These are phyloP conservation scores for Conops quadrifasciatus DNA, from an alignment of 2,888 invertebrate genomes.

Conservation along the genomic window DNA sequence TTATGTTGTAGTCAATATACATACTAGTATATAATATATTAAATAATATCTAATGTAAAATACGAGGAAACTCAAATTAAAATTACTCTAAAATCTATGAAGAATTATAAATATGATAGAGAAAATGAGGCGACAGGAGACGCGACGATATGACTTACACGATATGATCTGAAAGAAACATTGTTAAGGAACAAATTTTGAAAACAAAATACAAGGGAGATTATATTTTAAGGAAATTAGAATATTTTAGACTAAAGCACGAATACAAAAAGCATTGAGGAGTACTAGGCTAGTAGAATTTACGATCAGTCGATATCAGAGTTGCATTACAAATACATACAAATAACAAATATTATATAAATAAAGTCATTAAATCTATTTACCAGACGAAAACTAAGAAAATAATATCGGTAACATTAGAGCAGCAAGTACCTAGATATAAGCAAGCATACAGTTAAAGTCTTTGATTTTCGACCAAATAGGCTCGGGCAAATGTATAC, in stretches of 20 bases:
- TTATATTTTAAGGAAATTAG: slow-evolving; percentile 60
- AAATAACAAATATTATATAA: neutral
- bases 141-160: no score
- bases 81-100: no score
- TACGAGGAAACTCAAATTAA: no score
- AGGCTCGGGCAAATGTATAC: no score
- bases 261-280: slow-evolving; percentile 25
- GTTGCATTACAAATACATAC: slow-evolving; percentile 7
- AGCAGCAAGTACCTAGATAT: neutral
- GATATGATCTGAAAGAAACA: slow-evolving; percentile 40
- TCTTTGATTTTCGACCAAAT: no score
- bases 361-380: neutral
- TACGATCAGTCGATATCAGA: slow-evolving; percentile 18
- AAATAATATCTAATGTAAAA: no score
- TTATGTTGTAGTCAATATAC: no score
- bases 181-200: slow-evolving; percentile 62
- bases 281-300: slow-evolving; percentile 22
- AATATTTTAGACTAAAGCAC: slow-evolving; percentile 35
- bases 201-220: slow-evolving; percentile 66
- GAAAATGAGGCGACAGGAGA: neutral
- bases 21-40: no score
- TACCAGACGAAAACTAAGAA: neutral
- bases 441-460: no score
- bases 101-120: no score
- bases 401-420: neutral